Conservation (phyloP, 2,113 vertebrate species). For the Indri indri region DNA sequence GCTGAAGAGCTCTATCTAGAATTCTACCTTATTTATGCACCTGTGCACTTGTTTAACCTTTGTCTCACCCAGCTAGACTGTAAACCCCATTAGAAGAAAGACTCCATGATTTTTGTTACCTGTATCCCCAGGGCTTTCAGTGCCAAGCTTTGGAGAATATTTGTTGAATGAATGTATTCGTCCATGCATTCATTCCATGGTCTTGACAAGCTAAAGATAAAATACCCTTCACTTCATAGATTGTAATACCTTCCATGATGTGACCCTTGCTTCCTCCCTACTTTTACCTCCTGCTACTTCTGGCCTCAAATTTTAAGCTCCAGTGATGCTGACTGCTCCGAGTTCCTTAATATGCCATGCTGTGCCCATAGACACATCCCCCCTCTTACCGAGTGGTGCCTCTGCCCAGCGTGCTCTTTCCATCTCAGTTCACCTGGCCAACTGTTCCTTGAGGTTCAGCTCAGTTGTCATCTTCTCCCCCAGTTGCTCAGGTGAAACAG, state of each 20-base stretch:
- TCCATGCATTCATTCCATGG: background rate
- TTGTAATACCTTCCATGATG: background rate
- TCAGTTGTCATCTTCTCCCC: background rate
- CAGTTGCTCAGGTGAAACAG: background rate
- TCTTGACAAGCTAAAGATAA: background rate
- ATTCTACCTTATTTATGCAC: background rate
- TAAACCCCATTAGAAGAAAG: background rate
- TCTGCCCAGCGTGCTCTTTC: background rate
- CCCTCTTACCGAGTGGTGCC: background rate
- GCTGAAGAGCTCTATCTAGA: background rate
- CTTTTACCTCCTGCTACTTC: background rate
- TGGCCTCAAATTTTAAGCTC: background rate
- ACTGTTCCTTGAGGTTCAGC: background rate
- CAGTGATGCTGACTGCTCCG: background rate
- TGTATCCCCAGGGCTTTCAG: background rate
- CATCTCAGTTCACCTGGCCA: background rate
- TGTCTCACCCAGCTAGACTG: background rate
- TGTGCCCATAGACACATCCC: background rate
- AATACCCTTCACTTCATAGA: background rate
- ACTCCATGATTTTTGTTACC: background rate
- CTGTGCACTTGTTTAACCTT: background rate
- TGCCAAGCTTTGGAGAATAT: background rate
- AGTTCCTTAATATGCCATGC: background rate
- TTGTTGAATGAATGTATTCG: background rate
- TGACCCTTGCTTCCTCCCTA: background rate